Base-by-base conservation (phyloP, 2,797 vertebrate species). In the Xenops minutus region DNA sequence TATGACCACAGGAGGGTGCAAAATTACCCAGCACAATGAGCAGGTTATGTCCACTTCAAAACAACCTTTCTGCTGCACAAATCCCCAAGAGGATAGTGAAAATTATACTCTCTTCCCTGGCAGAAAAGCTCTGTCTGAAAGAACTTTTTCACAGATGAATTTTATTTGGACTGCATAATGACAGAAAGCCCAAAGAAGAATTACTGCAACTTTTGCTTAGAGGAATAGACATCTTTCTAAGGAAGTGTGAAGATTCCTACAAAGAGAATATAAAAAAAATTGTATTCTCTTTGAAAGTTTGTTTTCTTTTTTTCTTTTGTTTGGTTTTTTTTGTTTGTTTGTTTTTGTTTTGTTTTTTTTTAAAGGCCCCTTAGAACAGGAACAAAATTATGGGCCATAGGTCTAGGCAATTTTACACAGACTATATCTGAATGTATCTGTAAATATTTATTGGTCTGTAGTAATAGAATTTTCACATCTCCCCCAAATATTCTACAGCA, bases 1-100 rank as follows among this genome's bases (percentile, higher is more conserved):
- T 14, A 8, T 0, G 12, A 64, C 82, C 94, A 94, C 72, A 56
- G 88, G 85, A 96, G 63, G 56, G 84, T 91, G 68, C 29, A 88
- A 79, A 94, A 82, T 71, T 67, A 89, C 27, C 49, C 85, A 73
- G 48, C 44, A 88, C 52, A 83, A 94, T 85, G 52, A 85, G 37
- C 36, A 64, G 43, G n/a, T 16, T 88, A 66, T 29, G 1, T 41
- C 63, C 44, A 34, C 46, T 68, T 88, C 58, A 68, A 19, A 88
- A 59, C n/a, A 56, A 69, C 36, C 32, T 82, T 89, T 87, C 63
- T 79, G 44, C 64, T 79, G 21, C 84, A 66, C 26, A 74, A 48
- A 71, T 44, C 59, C 69, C 30, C 44, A 49, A 55, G 67, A 75
- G 43, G 51, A 71, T 6, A 79, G 36, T 41, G 75, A 87, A 82